These are phyloP conservation scores for Callospermophilus lateralis DNA, from an alignment of 2,113 vertebrate species.

Conservation along the genomic window DNA sequence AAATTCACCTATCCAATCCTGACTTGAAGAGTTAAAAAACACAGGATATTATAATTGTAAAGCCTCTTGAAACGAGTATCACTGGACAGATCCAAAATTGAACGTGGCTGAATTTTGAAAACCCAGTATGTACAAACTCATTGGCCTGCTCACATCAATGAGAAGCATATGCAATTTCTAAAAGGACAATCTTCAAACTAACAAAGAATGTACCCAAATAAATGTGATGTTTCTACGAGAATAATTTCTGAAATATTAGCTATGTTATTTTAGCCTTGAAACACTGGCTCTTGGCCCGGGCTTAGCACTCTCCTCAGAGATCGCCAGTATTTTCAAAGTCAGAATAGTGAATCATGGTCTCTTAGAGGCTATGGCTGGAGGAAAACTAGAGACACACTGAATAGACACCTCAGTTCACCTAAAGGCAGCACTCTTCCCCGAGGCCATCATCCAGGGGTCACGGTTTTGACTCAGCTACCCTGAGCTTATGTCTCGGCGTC, in stretches of 20 bases:
- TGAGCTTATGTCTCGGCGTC: neutral
- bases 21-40: neutral
- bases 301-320: slow-evolving; percentile 56
- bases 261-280: slow-evolving; percentile 58
- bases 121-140: slow-evolving; percentile 37
- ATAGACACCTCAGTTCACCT: neutral
- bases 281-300: neutral
- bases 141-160: neutral
- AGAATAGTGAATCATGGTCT: slow-evolving; percentile 59
- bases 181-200: slow-evolving; percentile 58
- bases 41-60: slow-evolving; percentile 9
- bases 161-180: slow-evolving; percentile 64
- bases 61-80: slow-evolving; percentile 59
- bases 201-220: slow-evolving; percentile 67
- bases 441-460: no score
- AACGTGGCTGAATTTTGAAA: slow-evolving; percentile 66
- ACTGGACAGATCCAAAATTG: neutral
- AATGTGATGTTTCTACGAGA: slow-evolving; percentile 63
- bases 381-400: neutral
- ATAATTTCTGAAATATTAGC: slow-evolving; percentile 59
- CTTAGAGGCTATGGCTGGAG: neutral
- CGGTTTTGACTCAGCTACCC: neutral
- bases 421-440: neutral
- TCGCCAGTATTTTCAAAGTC: slow-evolving; percentile 77
- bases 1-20: slow-evolving; percentile 32